phyloP scores from a whole-genome alignment of 2,888 invertebrate genomes.

The Campaea margaritaria region DNA sequence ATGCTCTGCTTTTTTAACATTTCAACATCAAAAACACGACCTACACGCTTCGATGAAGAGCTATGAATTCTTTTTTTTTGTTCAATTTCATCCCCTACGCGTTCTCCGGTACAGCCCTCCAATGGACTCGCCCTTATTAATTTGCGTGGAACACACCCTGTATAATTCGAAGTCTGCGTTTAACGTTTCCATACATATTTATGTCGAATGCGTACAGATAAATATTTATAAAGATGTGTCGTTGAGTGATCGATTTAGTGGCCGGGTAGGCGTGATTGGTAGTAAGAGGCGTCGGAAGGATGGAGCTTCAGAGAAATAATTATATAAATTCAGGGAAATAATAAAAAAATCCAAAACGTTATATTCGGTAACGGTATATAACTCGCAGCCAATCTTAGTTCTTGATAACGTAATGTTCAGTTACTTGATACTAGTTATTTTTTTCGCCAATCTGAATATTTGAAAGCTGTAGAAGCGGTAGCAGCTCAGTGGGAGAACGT shows the following conservation, averaged over 20 bases:
- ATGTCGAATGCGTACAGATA: slow-evolving; percentile 36
- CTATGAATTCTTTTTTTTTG: slow-evolving; percentile 39
- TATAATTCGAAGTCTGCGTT: slow-evolving; percentile 45
- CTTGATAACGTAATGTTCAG: too few relatives aligned
- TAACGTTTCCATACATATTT: slow-evolving; percentile 47
- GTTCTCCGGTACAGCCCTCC: slow-evolving; percentile 39
- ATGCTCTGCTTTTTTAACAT: too few relatives aligned
- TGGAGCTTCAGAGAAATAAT: too few relatives aligned
- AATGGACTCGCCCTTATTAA: slow-evolving; percentile 40
- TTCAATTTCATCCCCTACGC: slow-evolving; percentile 34
- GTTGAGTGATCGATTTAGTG: slow-evolving; percentile 39
- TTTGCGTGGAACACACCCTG: slow-evolving; percentile 43
- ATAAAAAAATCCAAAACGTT: too few relatives aligned
- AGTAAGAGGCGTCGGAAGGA: background rate
- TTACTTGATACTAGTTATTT: too few relatives aligned
- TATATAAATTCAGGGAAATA: too few relatives aligned
- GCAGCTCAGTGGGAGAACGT: too few relatives aligned
- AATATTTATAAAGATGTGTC: slow-evolving; percentile 42
- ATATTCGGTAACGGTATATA: too few relatives aligned
- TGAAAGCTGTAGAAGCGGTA: too few relatives aligned
- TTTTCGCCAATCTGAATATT: too few relatives aligned
- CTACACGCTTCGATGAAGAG: slow-evolving; percentile 7
- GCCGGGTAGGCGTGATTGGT: slow-evolving; percentile 17
- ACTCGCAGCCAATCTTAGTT: too few relatives aligned
- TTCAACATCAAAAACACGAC: too few relatives aligned